A percentile compares a stretch with the other conserved stretches of the same genome.
These are phyloP conservation scores for Eupithecia exiguata DNA, from an alignment of 2,888 invertebrate species.

Conservation along the genomic window DNA sequence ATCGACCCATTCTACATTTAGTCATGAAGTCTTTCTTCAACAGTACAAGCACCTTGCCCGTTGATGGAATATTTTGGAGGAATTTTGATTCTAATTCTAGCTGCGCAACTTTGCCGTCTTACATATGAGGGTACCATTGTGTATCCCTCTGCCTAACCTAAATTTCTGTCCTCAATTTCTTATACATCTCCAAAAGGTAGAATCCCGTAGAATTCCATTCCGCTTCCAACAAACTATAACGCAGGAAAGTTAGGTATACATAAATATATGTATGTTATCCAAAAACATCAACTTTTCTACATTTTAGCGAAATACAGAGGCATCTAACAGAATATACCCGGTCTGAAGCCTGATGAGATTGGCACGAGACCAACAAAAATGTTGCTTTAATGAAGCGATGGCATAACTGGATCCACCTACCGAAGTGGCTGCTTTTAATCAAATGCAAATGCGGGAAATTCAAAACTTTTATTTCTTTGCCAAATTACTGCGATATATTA, in stretches of 20 bases:
- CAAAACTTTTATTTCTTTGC: slow-evolving; percentile 30
- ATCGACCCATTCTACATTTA: not conserved
- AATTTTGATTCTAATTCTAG: not conserved
- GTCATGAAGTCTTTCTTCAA: not conserved
- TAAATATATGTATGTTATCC: not conserved
- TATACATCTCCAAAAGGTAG: not conserved
- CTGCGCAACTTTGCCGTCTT: not conserved
- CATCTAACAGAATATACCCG: slow-evolving; percentile 27
- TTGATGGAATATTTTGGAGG: not conserved
- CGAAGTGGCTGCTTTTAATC: slow-evolving; percentile 27
- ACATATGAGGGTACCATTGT: not conserved
- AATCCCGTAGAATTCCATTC: not conserved
- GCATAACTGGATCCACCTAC: slow-evolving; percentile 28
- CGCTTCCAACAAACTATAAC: not conserved
- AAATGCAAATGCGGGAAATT: slow-evolving; percentile 37
- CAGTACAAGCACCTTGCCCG: not conserved
- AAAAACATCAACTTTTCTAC: slow-evolving; percentile 18
- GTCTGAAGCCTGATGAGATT: slow-evolving; percentile 41
- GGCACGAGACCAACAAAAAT: slow-evolving; percentile 47
- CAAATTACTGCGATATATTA: slow-evolving; percentile 19
- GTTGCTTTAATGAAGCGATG: slow-evolving; percentile 39
- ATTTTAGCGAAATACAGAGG: slow-evolving; percentile 30
- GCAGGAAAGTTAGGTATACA: not conserved
- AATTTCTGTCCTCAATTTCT: not conserved
- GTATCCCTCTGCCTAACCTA: not conserved